Percentiles rank a stretch among this genome's conserved stretches.
Evolutionary conservation across 2,888 invertebrate species (phyloP).

Genomic region (Selenia dentaria): DNA sequence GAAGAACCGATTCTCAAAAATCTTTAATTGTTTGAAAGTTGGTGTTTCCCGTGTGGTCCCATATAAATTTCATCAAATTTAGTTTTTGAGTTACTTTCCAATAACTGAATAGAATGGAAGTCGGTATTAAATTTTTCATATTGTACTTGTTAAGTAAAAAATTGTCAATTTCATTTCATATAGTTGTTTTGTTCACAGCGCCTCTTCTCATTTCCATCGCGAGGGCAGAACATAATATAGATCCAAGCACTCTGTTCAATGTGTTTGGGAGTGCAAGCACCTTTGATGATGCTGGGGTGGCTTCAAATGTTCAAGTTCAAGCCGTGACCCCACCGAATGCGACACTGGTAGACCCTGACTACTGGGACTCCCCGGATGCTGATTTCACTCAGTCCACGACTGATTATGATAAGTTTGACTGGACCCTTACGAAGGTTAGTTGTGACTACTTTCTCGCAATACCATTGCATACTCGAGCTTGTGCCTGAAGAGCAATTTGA

Average conservation of each 20-base stretch:
- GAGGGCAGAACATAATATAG: conserved; percentile 34
- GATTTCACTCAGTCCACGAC: conserved; percentile 48
- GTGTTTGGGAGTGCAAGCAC: conserved; percentile 49
- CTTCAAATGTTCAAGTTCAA: conserved; percentile 40
- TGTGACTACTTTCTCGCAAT: too few species aligned
- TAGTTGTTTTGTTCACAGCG: conserved; percentile 41
- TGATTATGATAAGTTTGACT: conserved; percentile 87
- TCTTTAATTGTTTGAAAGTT: too few species aligned
- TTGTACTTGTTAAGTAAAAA: too few species aligned
- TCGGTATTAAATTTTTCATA: too few species aligned
- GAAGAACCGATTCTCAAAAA: too few species aligned
- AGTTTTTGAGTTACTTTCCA: too few species aligned
- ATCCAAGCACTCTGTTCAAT: conserved; percentile 44
- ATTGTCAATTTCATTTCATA: too few species aligned
- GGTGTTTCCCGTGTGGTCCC: too few species aligned
- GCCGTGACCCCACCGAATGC: conserved; percentile 49
- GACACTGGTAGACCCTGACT: conserved; percentile 50
- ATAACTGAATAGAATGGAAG: too few species aligned
- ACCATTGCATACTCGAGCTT: too few species aligned
- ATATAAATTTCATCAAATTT: too few species aligned
- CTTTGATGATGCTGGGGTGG: conserved; percentile 12
- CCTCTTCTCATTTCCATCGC: conserved; percentile 38
- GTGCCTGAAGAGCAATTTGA: too few species aligned
- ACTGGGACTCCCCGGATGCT: conserved; percentile 49
- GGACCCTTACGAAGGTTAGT: conserved; percentile 86